Evolutionary conservation across 2,888 invertebrate species (phyloP), one percentile per base, ranked within the genome.

Genomic region (Leptura quadrifasciata): DNA sequence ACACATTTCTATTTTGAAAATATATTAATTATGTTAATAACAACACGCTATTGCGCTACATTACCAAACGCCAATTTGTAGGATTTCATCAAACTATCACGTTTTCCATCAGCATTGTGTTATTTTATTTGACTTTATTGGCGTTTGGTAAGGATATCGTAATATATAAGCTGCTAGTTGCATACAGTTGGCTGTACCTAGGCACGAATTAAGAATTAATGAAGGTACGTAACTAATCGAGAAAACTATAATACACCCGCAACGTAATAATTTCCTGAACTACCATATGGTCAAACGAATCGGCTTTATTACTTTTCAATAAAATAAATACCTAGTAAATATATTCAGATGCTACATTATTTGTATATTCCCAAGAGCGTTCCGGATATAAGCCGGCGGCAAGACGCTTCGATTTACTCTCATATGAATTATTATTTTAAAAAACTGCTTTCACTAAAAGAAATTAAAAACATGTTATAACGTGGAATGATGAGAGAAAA

Each of bases 11-110:
- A 39, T 39, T 64, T 64, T 12, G 63, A 64, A 39, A 64, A 64
- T 64, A 64, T 64, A 64, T 63, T 31, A 64, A 64, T 64, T 47
- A 64, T 64, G 63, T 35, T 64, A 64, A 64, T 39, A 64, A 35
- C 35, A 17, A 18, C 39, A 20, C 47, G 21, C 20, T 47, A 20
- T 35, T 15, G 18, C 39, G 20, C 47, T 20, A 20, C 39, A 64
- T 39, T 64, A 64, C 39, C 20, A 20, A 24, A 64, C 39, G n/a
- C 20, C 31, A 64, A 64, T 39, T 39, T 20, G 63, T 64, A 15
- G 63, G 15, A 47, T 64, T 64, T 64, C 63, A 47, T 64, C 63
- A 64, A 64, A 39, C 39, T 64, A 64, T 64, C 63, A 64, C 63
- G 63, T 20, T 35, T 15, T 47, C 63, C 20, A 31, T 17, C 63